phyloP scores from a whole-genome alignment of 2,888 invertebrate genomes.

The Torymus tubicola region DNA sequence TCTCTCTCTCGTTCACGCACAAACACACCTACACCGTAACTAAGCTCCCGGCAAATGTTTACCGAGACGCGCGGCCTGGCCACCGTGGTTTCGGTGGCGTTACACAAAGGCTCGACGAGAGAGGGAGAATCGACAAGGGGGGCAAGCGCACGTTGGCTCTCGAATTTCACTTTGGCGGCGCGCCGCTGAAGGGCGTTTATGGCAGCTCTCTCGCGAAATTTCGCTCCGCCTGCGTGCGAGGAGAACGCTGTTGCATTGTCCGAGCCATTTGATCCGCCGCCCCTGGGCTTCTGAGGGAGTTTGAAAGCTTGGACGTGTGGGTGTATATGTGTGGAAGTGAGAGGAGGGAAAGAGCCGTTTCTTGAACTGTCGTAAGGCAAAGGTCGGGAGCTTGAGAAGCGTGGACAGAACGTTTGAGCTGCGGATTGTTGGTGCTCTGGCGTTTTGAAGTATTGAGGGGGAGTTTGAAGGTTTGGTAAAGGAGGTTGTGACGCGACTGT shows the following conservation, averaged over 20 bases:
- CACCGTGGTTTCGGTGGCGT: conserved; percentile 10
- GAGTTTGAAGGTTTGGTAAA: no score
- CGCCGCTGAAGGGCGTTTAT: conserved; percentile 11
- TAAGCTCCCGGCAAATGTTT: conserved; percentile 48
- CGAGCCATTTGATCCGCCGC: conserved; percentile 45
- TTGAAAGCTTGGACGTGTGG: neutral
- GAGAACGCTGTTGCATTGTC: conserved; percentile 33
- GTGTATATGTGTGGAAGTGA: no score
- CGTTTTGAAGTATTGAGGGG: no score
- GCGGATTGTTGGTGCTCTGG: no score
- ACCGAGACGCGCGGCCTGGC: neutral
- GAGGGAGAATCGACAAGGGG: neutral
- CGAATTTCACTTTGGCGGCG: conserved; percentile 51
- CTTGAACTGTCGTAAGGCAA: no score
- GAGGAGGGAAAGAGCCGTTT: no score
- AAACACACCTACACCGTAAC: neutral
- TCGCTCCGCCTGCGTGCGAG: neutral
- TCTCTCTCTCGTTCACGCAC: neutral
- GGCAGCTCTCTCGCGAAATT: conserved; percentile 8
- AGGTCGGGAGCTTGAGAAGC: no score
- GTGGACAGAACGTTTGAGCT: no score
- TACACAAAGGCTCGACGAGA: conserved; percentile 37
- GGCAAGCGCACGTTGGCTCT: conserved; percentile 4
- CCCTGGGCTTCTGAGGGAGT: neutral
- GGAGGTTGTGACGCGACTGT: no score